Conservation (phyloP, 2,113 vertebrate genomes). For the Gymnocephalus cernua region DNA sequence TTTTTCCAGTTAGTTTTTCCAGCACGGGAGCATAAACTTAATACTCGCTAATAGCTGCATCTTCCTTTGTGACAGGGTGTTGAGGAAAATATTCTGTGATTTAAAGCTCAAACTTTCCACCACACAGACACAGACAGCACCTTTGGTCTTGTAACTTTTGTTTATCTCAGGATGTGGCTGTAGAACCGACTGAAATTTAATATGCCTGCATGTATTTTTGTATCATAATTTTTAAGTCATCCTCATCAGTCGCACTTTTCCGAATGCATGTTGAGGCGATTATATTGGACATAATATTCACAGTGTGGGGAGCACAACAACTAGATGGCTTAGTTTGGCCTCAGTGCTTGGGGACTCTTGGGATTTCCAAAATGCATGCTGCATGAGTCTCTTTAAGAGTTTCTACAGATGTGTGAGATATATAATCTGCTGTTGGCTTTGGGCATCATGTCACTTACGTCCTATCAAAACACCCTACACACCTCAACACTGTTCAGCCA, state of each 20-base stretch:
- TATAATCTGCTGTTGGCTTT: slow-evolving; percentile 58
- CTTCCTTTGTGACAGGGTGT: slow-evolving; percentile 59
- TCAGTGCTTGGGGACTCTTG: slow-evolving; percentile 10
- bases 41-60: slow-evolving; percentile 48
- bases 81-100: slow-evolving; percentile 54
- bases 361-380: slow-evolving; percentile 48
- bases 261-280: slow-evolving; percentile 17
- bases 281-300: slow-evolving; percentile 24
- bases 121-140: slow-evolving; percentile 10
- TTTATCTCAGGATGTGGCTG: slow-evolving; percentile 26
- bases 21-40: slow-evolving; percentile 51
- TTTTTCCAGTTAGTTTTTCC: slow-evolving; percentile 62
- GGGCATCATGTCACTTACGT: slow-evolving; percentile 68
- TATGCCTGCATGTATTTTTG: slow-evolving; percentile 1
- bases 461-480: slow-evolving; percentile 66
- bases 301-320: slow-evolving; percentile 16
- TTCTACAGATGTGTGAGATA: slow-evolving; percentile 75
- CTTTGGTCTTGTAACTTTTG: slow-evolving; percentile 1
- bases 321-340: slow-evolving; percentile 48
- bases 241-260: not conserved
- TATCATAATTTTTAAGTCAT: slow-evolving; percentile 26
- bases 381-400: slow-evolving; percentile 44
- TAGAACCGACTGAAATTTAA: not conserved
- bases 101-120: slow-evolving; percentile 45
- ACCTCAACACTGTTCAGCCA: slow-evolving; percentile 48